Base-by-base conservation (phyloP, 2,797 vertebrate species). In the Anguilla megastoma region DNA sequence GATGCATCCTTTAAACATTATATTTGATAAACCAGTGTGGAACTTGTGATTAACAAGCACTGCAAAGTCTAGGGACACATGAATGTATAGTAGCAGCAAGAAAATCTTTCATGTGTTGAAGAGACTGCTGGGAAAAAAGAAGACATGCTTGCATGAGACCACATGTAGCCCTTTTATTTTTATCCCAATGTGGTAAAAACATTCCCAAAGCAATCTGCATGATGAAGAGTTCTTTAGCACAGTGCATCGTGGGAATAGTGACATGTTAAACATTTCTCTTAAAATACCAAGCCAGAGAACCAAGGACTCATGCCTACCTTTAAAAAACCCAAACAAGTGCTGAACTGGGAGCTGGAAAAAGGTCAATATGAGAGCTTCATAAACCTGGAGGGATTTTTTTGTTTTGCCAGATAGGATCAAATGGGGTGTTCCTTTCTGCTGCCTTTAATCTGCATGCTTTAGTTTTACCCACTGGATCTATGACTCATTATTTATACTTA, bases 401-500 rank as follows among this genome's bases (percentile, higher is more conserved):
- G 85, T 87, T 69, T 88, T 50, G 45, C n/a, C 86, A 88, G 89
- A 92, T 94, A 91, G 86, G 85, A 95, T 94, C 90, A 93, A 93
- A 92, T 89, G 86, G 54, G 91, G 74, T 90, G 92, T 93, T 90
- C 88, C 89, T 89, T 87, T 88, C 86, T 88, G 85, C 90, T 88
- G 90, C 66, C 86, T 93, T 93, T 93, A 91, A 92, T 94, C 91
- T 91, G 89, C 87, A 91, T 92, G 89, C 88, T 86, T 89, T 88
- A 91, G 91, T 88, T 91, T 89, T 92, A 89, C 91, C 84, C 89
- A 88, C 89, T 86, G 88, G 92, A 94, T 94, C 91, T 86, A 90
- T 92, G 92, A 93, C 92, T 93, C 93, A 93, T 93, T 94, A 92
- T 92, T 90, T 90, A 93, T 89, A 90, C 93, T 24, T 89, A 90